Evolutionary conservation across 2,888 invertebrate species (phyloP).

Genomic region (Limnephilus lunatus): DNA sequence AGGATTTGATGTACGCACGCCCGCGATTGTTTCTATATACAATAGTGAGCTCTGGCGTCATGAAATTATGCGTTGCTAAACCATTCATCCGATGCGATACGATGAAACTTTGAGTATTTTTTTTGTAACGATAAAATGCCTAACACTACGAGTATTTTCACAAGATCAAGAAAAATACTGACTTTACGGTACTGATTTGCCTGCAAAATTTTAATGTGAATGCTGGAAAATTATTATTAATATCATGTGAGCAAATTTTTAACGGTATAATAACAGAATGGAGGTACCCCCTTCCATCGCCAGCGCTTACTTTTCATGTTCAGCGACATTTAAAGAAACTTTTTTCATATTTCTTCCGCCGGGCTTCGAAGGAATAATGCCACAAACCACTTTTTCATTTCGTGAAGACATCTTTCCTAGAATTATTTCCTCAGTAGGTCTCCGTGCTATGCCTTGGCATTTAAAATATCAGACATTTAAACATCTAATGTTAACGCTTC

Average conservation of each 20-base stretch:
- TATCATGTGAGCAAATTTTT: not conserved
- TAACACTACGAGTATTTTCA: too few relatives aligned
- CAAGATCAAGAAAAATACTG: too few relatives aligned
- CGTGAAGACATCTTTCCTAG: not conserved
- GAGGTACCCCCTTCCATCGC: not conserved
- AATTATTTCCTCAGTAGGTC: not conserved
- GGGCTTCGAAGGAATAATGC: not conserved
- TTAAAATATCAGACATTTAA: slow-evolving; percentile 2
- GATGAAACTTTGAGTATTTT: too few relatives aligned
- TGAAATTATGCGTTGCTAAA: too few relatives aligned
- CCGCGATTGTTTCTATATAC: too few relatives aligned
- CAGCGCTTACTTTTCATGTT: not conserved
- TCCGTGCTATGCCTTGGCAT: not conserved
- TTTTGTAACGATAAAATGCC: too few relatives aligned
- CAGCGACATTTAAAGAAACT: not conserved
- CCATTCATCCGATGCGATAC: too few relatives aligned
- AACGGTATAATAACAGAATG: not conserved
- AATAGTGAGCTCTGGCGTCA: too few relatives aligned
- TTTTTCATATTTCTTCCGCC: not conserved
- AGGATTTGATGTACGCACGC: too few relatives aligned
- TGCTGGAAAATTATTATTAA: not conserved
- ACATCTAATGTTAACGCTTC: not conserved
- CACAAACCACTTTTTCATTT: not conserved
- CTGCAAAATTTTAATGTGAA: not conserved
- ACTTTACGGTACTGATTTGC: too few relatives aligned